These are phyloP conservation scores for Folsomia candida DNA, from an alignment of 2,888 invertebrate genomes.

Conservation along the genomic window DNA sequence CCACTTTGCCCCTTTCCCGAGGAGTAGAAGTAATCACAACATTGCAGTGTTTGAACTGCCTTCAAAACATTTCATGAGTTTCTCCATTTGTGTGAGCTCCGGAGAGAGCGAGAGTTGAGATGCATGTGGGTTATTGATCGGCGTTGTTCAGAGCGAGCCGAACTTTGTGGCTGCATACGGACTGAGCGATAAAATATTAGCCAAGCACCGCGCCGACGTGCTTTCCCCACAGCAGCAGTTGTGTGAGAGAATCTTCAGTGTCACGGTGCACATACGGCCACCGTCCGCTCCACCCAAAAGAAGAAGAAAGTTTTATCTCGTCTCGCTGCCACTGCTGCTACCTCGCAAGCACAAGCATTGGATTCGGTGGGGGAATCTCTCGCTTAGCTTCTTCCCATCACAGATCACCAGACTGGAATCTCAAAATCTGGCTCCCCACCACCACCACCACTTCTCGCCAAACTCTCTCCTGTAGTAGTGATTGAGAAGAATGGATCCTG, in stretches of 20 bases:
- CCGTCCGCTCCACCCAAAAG: conserved; percentile 12
- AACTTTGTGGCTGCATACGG: background rate
- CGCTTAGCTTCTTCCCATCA: background rate
- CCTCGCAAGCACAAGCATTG: too few relatives aligned
- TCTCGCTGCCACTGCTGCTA: background rate
- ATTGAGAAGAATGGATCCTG: too few relatives aligned
- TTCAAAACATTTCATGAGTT: background rate
- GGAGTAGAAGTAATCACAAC: too few relatives aligned
- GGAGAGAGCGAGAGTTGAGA: background rate
- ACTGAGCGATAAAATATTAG: background rate
- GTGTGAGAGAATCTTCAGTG: background rate
- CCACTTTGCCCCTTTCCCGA: too few relatives aligned
- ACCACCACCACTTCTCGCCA: too few relatives aligned
- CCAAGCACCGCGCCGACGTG: conserved; percentile 6
- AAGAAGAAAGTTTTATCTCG: background rate
- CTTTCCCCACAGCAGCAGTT: background rate
- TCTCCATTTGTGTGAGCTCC: background rate
- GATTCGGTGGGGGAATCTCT: background rate
- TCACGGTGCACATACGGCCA: background rate
- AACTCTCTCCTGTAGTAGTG: too few relatives aligned
- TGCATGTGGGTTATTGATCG: conserved; percentile 20
- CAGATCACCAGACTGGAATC: background rate
- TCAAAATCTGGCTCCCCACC: background rate
- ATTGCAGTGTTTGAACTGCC: background rate
- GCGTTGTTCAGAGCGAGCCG: conserved; percentile 13